These are phyloP conservation scores for Hypolimnas misippus DNA, from an alignment of 2,888 invertebrate genomes.

Conservation along the genomic window DNA sequence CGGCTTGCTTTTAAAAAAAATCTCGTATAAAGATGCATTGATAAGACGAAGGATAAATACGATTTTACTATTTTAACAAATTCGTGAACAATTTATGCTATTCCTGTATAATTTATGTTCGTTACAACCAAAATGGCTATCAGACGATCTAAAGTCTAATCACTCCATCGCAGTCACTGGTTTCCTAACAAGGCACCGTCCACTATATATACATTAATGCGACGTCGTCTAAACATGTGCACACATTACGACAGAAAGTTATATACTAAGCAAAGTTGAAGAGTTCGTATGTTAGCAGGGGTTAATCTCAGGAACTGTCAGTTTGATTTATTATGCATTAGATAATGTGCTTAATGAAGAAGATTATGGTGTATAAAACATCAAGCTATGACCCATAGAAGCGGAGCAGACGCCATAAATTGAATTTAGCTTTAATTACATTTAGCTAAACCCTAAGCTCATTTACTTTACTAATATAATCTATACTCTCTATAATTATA, in stretches of 20 bases:
- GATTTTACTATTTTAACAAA: neutral
- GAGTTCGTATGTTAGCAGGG: neutral
- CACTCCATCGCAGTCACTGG: slow-evolving; percentile 20
- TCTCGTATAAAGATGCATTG: too few relatives aligned
- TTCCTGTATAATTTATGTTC: neutral
- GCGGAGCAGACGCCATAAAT: too few relatives aligned
- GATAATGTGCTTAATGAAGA: too few relatives aligned
- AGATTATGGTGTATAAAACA: too few relatives aligned
- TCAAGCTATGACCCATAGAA: too few relatives aligned
- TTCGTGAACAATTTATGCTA: neutral
- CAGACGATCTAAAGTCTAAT: slow-evolving; percentile 13
- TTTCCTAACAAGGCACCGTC: slow-evolving; percentile 14
- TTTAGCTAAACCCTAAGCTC: too few relatives aligned
- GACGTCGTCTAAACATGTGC: neutral
- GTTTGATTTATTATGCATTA: too few relatives aligned
- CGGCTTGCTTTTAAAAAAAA: too few relatives aligned
- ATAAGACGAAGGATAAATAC: neutral
- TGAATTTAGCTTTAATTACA: too few relatives aligned
- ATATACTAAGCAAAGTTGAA: neutral
- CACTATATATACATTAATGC: neutral
- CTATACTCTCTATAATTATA: too few relatives aligned
- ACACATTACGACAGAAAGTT: neutral
- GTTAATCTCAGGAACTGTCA: neutral
- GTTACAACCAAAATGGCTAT: slow-evolving; percentile 3
- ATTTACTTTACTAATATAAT: too few relatives aligned